phyloP scores from a whole-genome alignment of 2,797 vertebrate species.

The Gymnodraco acuticeps region DNA sequence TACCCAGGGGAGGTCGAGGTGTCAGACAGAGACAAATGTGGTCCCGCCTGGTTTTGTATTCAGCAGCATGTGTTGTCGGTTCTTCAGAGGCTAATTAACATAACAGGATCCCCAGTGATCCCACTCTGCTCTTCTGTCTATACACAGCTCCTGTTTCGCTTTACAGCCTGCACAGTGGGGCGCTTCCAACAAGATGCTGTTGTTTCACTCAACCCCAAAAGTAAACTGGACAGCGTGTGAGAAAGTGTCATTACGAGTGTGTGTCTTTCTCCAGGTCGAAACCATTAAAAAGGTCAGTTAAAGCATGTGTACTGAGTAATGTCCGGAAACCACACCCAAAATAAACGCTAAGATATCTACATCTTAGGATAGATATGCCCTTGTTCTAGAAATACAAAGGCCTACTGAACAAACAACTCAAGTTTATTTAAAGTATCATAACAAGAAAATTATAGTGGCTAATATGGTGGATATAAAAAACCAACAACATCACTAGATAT shows the following conservation, averaged over 20 bases:
- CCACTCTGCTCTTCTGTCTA: conserved; percentile 82
- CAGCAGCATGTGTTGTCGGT: conserved; percentile 91
- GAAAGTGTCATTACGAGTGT: conserved; percentile 54
- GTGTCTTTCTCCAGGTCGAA: conserved; percentile 16
- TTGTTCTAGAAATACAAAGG: conserved; percentile 2
- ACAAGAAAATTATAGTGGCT: not conserved
- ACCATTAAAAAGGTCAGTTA: conserved; percentile 12
- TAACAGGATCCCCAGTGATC: conserved; percentile 89
- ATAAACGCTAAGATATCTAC: not conserved
- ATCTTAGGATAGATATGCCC: not conserved
- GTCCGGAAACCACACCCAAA: not conserved
- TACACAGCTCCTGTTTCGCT: conserved; percentile 86
- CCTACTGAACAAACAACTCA: not conserved
- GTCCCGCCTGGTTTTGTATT: conserved; percentile 84
- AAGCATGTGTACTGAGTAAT: not conserved
- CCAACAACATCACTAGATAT: not conserved
- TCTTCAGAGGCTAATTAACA: conserved; percentile 95
- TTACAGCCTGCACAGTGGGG: conserved; percentile 65
- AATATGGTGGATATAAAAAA: not conserved
- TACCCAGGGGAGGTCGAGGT: conserved; percentile 81
- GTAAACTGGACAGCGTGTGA: conserved; percentile 61
- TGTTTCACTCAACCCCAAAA: conserved; percentile 70
- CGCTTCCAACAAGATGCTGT: conserved; percentile 74
- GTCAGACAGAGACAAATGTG: conserved; percentile 77
- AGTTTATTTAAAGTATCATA: not conserved